A percentile compares a stretch with the other conserved stretches of the same genome.
phyloP scores from a whole-genome alignment of 1,140 invertebrate species.

The Drosophila nannoptera region DNA sequence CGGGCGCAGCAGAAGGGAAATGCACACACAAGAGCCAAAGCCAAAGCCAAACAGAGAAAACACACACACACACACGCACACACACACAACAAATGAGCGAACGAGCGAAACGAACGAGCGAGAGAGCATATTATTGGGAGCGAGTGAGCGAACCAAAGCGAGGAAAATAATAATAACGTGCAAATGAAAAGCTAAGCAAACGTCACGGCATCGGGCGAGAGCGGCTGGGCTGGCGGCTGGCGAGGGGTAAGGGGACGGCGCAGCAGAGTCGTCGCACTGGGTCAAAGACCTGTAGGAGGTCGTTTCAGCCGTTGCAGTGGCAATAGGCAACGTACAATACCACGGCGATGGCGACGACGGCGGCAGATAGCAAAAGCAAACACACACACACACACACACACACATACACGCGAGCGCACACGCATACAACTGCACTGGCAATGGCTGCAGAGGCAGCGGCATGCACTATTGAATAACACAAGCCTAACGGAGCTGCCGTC shows the following conservation, averaged over 20 bases:
- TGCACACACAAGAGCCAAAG: slow-evolving; percentile 32
- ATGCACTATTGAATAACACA: slow-evolving; percentile 66
- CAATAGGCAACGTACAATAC: slow-evolving; percentile 77
- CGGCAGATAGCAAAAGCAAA: slow-evolving; percentile 63
- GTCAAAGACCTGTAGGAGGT: slow-evolving; percentile 79
- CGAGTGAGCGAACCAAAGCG: slow-evolving; percentile 23
- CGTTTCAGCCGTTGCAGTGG: slow-evolving; percentile 78
- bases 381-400: slow-evolving; percentile 33
- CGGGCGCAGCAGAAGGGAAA: slow-evolving; percentile 8
- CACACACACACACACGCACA: too few species aligned
- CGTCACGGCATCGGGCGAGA: background rate
- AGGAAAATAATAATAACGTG: slow-evolving; percentile 66
- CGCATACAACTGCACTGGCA: slow-evolving; percentile 27
- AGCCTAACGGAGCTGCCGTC: slow-evolving; percentile 35
- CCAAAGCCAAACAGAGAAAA: slow-evolving; percentile 43
- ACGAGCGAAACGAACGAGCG: slow-evolving; percentile 17
- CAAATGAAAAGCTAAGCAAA: slow-evolving; percentile 60
- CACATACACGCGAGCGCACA: slow-evolving; percentile 9
- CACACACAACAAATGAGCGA: slow-evolving; percentile 19
- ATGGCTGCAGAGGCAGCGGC: slow-evolving; percentile 22
- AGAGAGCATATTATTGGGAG: slow-evolving; percentile 15
- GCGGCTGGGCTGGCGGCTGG: background rate
- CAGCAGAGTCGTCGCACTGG: slow-evolving; percentile 53
- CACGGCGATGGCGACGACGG: slow-evolving; percentile 63
- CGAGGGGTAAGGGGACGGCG: background rate